Base-by-base conservation (phyloP, 2,113 vertebrate species). In the Tautogolabrus adspersus region DNA sequence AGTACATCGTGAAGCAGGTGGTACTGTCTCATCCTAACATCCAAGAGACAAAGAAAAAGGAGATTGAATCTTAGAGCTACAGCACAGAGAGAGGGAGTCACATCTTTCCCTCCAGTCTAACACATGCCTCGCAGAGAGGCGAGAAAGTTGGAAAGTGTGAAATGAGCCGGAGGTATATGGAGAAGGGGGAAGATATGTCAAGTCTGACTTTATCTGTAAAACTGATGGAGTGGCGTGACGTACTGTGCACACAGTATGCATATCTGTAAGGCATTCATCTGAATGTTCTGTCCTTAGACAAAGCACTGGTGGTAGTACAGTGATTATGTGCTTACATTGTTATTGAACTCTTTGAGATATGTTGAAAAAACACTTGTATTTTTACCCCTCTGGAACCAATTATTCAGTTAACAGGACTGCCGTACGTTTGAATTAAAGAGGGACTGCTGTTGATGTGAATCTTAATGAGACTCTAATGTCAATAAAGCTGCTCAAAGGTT, bases 111-210 rank as follows among this genome's bases (percentile, higher is more conserved):
- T 13, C 21, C 55, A 60, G 75, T 54, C 64, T 58, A 37, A 77
- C 62, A 78, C 22, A n/a, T 68, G 78, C 42, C 61, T 42, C 70
- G 66, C 54, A 76, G 65, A 83, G 82, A 86, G 61, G 75, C 19
- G 12, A 70, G 46, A 49, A 84, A 67, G 65, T 44, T 26, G 68
- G 56, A 44, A 77, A 80, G 89, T 91, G 90, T 83, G 91, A 93
- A 91, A 90, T 66, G 78, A 78, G 87, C 84, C 49, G 10, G 58
- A 40, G 86, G 87, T 82, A 7, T 21, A 65, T 68, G 58, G 34
- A 60, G 51, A 26, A 37, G 68, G 59, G 13, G 54, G 22, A 26
- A 8, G 81, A 77, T 34, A 72, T 42, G 67, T 34, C 72, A 64
- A 67, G 57, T 84, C 59, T 0, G 30, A 66, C 62, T 82, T 70